These are phyloP conservation scores for Sebastolobus altivelis DNA, from an alignment of 2,797 vertebrate genomes.

Conservation along the genomic window DNA sequence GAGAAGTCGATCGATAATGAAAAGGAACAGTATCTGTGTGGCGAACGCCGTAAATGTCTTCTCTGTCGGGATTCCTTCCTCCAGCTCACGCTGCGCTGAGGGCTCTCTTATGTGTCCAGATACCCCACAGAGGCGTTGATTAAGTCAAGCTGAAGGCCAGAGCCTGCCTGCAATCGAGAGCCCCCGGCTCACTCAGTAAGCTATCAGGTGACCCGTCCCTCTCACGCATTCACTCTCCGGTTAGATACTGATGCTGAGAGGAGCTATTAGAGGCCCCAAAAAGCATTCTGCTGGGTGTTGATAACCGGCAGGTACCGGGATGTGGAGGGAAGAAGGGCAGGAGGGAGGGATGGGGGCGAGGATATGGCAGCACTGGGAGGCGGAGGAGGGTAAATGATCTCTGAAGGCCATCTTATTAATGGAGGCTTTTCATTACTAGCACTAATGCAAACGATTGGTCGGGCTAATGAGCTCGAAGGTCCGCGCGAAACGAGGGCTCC, in stretches of 20 bases:
- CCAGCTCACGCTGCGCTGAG: constrained; percentile 52
- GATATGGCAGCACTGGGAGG: constrained; percentile 63
- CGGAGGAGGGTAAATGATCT: constrained; percentile 78
- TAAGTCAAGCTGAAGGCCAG: constrained; percentile 83
- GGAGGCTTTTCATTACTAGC: constrained; percentile 80
- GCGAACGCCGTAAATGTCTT: constrained; percentile 60
- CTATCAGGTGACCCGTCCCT: constrained; percentile 76
- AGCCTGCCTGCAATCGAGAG: constrained; percentile 68
- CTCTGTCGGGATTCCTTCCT: constrained; percentile 66
- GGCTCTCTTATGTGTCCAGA: constrained; percentile 76
- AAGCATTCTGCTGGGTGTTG: constrained; percentile 69
- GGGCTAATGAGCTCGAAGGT: constrained; percentile 78
- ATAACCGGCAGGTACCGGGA: constrained; percentile 70
- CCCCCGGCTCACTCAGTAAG: constrained; percentile 66
- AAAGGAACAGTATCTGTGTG: constrained; percentile 61
- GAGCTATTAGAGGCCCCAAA: constrained; percentile 69
- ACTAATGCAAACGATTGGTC: constrained; percentile 79
- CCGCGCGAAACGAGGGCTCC: constrained; percentile 52
- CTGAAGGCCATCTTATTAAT: constrained; percentile 83
- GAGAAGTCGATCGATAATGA: constrained; percentile 63
- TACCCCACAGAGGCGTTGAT: constrained; percentile 79
- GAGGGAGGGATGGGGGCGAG: constrained; percentile 25
- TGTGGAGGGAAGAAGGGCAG: constrained; percentile 23
- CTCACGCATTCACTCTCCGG: constrained; percentile 60
- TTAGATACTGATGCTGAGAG: constrained; percentile 71